Base-by-base conservation (phyloP, 2,888 invertebrate species). In the Strigamia transsilvanica region DNA sequence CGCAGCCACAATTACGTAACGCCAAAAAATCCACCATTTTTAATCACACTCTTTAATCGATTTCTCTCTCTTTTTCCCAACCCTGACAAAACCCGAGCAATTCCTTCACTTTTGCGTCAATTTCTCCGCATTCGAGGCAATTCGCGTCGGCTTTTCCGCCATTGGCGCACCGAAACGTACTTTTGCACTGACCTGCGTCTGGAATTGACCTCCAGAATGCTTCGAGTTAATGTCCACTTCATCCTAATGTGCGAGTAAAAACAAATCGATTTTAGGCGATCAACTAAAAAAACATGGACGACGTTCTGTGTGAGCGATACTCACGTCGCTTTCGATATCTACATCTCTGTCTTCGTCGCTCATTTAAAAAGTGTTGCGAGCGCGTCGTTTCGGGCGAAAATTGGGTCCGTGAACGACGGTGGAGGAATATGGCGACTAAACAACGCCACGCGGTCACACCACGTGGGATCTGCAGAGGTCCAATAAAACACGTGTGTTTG, bases 301-400 rank as follows among this genome's bases (percentile, higher is more conserved):
- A n/a, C n/a, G n/a, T n/a, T n/a, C n/a, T n/a, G n/a, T n/a, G n/a
- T n/a, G n/a, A n/a, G n/a, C n/a, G n/a, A 42, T 27, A 92, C 94
- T 92, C 91, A 96, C 96, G 91, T 96, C 96, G 91, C 96, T 97
- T 91, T 96, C 96, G 87, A 96, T 94, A 89, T 97, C 97, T 89
- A 96, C 94, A 89, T 97, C 96, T 87, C 95, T 92, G 89, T 97
- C 97, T 89, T 97, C 97, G 90, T 97, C 97, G 89, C 96, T 96
- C 95, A 97, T 96, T 66, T 84, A 84, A 42, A 79, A 23, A 79
- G 3, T 41, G 0, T 77, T 1, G 27, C 27, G 27, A 3, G 27
- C 46, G 23, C 1, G n/a, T 1, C n/a, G 2, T 12, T 46, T 46
- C n/a, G 51, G 6, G 15, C 0, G 6, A 4, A 79, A 56, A 27